Percentiles rank a stretch among this genome's conserved stretches.
phyloP scores from a whole-genome alignment of 2,888 invertebrate genomes.

The Hanleya hanleyi region DNA sequence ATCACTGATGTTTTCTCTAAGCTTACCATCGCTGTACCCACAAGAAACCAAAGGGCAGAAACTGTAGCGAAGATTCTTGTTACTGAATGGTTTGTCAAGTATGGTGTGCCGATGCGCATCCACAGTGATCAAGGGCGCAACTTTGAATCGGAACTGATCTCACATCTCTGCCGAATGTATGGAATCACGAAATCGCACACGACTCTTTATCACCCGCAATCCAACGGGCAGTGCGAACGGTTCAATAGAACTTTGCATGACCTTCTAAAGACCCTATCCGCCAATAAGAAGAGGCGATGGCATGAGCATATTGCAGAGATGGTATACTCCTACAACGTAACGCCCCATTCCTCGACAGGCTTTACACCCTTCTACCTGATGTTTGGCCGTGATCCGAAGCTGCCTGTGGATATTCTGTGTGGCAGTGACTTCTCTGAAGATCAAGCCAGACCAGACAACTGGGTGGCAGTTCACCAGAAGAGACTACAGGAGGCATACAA shows the following conservation, averaged over 20 bases:
- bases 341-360: background rate
- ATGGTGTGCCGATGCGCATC: conserved; percentile 19
- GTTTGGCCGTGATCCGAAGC: conserved; percentile 21
- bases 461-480: background rate
- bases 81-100: conserved; percentile 27
- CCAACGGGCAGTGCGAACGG: conserved; percentile 20
- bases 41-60: conserved; percentile 31
- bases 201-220: conserved; percentile 25
- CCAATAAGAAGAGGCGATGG: conserved; percentile 20
- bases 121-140: conserved; percentile 26
- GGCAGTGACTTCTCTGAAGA: background rate
- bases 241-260: conserved; percentile 28
- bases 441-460: background rate
- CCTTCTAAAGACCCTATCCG: conserved; percentile 12
- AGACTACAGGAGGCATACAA: background rate
- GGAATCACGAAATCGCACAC: conserved; percentile 20
- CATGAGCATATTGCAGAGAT: conserved; percentile 13
- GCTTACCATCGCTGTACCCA: conserved; percentile 33
- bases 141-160: conserved; percentile 20
- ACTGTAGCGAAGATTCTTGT: conserved; percentile 27
- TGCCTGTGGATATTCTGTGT: conserved; percentile 3
- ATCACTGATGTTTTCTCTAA: conserved; percentile 32
- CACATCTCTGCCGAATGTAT: conserved; percentile 25
- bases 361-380: conserved; percentile 10
- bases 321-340: conserved; percentile 3